Base-by-base conservation (phyloP, 2,113 vertebrate species). In the Saccopteryx leptura region DNA sequence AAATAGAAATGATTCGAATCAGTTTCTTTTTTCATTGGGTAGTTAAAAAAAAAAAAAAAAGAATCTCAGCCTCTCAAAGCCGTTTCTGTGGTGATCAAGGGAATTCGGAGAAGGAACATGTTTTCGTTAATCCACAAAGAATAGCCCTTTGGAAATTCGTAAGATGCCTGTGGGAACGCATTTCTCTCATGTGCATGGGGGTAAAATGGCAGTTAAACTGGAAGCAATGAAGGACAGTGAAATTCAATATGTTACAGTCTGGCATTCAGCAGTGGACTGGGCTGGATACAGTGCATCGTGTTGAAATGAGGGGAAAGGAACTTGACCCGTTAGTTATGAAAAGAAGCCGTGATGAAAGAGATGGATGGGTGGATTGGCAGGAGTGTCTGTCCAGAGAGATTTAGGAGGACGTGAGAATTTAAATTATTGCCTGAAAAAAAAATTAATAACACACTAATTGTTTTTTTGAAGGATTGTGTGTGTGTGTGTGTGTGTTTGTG, bases 301-400 rank as follows among this genome's bases (percentile, higher is more conserved):
- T 98, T 66, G 98, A 98, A 97, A 95, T 97, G 96, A 96, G 83
- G 86, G 97, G 92, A 97, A 97, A 98, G 98, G 98, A 98, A 98
- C 97, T 97, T 97, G 98, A 98, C 95, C 98, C 97, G 96, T 94
- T 98, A 96, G 95, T 97, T 98, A 97, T 97, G 98, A 98, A 98
- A 98, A 98, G 97, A 98, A 98, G 96, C 97, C 65, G 84, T 97
- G 97, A 97, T 97, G 97, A 98, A 98, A 98, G 97, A 96, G 97
- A 94, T 93, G 88, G 97, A 97, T 97, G 96, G 90, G 90, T 96
- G 96, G 90, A 91, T 96, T 98, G 97, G 97, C 98, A 97, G 96
- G 91, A 98, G 97, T 54, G 97, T 97, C 95, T 95, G 97, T 96
- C 97, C 97, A 89, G 96, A 98, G 96, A 96, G 94, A 92, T 91